Conservation (phyloP, 1,140 invertebrate genomes). For the Drosophila suzukii region DNA sequence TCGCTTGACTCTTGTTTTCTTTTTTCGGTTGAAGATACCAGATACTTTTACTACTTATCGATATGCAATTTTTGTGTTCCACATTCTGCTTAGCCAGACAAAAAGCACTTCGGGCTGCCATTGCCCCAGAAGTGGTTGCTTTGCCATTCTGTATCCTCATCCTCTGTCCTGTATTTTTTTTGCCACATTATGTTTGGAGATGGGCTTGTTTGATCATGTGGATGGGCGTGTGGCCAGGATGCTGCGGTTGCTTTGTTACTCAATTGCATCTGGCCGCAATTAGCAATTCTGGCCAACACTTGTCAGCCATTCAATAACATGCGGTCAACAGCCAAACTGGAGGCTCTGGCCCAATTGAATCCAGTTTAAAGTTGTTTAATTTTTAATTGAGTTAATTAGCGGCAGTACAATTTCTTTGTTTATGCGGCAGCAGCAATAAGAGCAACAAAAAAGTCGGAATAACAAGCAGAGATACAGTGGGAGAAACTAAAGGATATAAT, state of each 20-base stretch:
- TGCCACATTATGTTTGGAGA: conserved; percentile 4
- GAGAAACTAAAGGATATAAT: neutral
- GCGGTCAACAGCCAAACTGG: conserved; percentile 29
- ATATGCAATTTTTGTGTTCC: conserved; percentile 41
- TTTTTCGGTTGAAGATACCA: conserved; percentile 8
- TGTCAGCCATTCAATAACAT: conserved; percentile 55
- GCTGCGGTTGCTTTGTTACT: conserved; percentile 55
- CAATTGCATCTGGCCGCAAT: conserved; percentile 53
- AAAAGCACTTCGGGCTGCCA: conserved; percentile 19
- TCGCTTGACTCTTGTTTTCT: conserved; percentile 21
- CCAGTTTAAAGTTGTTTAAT: conserved; percentile 74
- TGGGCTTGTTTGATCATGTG: neutral
- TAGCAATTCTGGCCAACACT: conserved; percentile 62
- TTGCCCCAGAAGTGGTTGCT: conserved; percentile 23
- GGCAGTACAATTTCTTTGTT: conserved; percentile 66
- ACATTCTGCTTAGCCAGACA: conserved; percentile 15
- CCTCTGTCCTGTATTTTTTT: neutral
- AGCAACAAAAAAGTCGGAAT: neutral
- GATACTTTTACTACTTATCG: conserved; percentile 35
- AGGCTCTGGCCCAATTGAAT: conserved; percentile 33
- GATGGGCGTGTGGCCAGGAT: conserved; percentile 44
- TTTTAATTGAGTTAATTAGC: conserved; percentile 79
- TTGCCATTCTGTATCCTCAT: neutral
- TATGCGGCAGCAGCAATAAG: conserved; percentile 61
- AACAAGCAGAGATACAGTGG: neutral